A percentile compares a stretch with the other conserved stretches of the same genome.
Conservation (phyloP, 2,888 invertebrate genomes). For the Poecilobothrus nobilitatus region DNA sequence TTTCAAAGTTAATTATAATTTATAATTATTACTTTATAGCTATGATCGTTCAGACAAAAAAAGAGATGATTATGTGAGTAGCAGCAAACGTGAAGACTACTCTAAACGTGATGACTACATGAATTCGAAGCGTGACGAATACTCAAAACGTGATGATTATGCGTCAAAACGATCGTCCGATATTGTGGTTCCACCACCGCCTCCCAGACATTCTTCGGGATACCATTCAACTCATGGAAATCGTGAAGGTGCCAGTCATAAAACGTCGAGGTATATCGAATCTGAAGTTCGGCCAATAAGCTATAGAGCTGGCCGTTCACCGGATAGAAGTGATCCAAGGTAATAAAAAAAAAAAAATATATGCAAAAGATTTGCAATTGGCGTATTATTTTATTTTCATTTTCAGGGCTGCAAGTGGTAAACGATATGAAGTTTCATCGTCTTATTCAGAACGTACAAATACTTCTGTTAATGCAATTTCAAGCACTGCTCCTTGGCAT, state of each 20-base stretch:
- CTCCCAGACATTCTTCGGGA: background rate
- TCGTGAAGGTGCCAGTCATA: conserved; percentile 21
- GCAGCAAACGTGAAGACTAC: conserved; percentile 38
- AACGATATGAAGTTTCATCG: conserved; percentile 38
- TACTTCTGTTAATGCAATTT: conserved; percentile 25
- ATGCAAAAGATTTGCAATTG: too few species aligned
- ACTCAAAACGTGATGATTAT: conserved; percentile 28
- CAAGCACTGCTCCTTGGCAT: conserved; percentile 26
- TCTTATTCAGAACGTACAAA: conserved; percentile 27
- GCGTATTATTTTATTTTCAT: background rate
- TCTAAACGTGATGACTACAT: conserved; percentile 28
- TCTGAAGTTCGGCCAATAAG: conserved; percentile 19
- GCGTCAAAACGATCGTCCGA: conserved; percentile 10
- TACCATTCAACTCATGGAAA: conserved; percentile 27
- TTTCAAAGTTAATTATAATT: too few species aligned
- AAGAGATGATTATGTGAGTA: conserved; percentile 36
- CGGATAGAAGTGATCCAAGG: conserved; percentile 5
- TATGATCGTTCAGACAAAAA: conserved; percentile 32
- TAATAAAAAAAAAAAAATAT: background rate
- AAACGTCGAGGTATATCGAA: conserved; percentile 14
- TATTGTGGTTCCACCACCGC: background rate
- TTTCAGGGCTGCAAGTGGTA: conserved; percentile 23
- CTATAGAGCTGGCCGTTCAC: conserved; percentile 19
- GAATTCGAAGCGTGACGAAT: conserved; percentile 37
- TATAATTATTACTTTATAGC: background rate